Base-by-base conservation (phyloP, 2,797 vertebrate species). In the Anolis apletophallus region DNA sequence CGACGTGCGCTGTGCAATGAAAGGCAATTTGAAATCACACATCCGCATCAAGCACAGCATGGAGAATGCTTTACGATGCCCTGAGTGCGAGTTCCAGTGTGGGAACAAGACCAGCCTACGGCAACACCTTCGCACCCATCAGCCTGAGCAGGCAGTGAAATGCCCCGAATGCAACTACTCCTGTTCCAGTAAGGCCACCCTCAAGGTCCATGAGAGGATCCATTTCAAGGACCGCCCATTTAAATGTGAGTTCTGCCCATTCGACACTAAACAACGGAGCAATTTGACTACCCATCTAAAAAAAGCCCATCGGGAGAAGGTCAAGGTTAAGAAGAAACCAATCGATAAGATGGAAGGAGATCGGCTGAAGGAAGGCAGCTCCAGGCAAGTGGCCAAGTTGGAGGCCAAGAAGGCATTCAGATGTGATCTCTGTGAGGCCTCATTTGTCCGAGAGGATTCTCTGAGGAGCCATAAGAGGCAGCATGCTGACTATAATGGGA, bases 1-100 rank as follows among this genome's bases (percentile, higher is more conserved):
- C 5, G 97, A 98, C 0, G 98, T 99, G 90, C 97, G 98, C 92
- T 99, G 99, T 57, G 98, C 99, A 94, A 99, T 99, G 98, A 99
- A 99, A 77, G 98, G 98, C 68, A 99, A 99, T 96, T 94, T 99
- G 46, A 99, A 99, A 81, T 99, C 98, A 0, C 99, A 99, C 95
- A 88, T 98, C 73, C 97, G 98, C 87, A 98, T 99, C 95, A 98
- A 98, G 91, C 99, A 99, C 84, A 96, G 97, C 89, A 93, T 96
- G 0, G 97, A 97, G 52, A 96, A 97, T 94, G 95, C 97, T 26
- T 97, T 98, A 92, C 95, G 95, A 91, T 99, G 99, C 87, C 89
- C 91, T 0, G 97, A 98, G 81, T 99, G 99, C 1, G 97, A 98
- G 59, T 99, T 99, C 95, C 97, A 96, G 90, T 99, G 98, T 3